A percentile compares a stretch with the other conserved stretches of the same genome.
phyloP scores from a whole-genome alignment of 2,797 vertebrate genomes.

The Liasis olivaceus region DNA sequence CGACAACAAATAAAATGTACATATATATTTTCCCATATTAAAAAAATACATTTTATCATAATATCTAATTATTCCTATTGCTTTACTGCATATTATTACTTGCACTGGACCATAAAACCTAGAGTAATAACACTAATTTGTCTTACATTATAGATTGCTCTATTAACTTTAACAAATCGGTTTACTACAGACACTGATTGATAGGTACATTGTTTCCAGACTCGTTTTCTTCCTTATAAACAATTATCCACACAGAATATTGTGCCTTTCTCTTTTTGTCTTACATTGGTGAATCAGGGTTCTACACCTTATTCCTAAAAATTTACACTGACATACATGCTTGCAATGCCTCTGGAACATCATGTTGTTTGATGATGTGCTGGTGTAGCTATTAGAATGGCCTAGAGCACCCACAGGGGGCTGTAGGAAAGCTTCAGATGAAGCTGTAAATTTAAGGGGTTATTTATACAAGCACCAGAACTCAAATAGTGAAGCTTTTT shows the following conservation, averaged over 20 bases:
- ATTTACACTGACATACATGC: not conserved
- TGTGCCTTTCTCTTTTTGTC: not conserved
- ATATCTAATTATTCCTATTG: conserved; percentile 63
- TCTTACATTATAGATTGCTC: conserved; percentile 68
- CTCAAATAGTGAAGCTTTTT: not conserved
- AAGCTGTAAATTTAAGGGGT: not conserved
- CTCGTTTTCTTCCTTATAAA: conserved; percentile 32
- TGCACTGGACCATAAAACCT: conserved; percentile 61
- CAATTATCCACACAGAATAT: not conserved
- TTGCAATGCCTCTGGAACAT: not conserved
- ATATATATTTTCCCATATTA: conserved; percentile 6
- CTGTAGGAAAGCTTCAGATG: not conserved
- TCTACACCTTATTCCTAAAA: conserved; percentile 17
- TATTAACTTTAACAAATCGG: conserved; percentile 60
- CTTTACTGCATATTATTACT: conserved; percentile 58
- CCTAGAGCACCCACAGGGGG: not conserved
- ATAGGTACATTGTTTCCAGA: conserved; percentile 41
- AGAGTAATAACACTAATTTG: conserved; percentile 60
- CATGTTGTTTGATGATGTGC: not conserved
- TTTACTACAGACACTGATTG: conserved; percentile 53
- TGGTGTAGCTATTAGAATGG: not conserved
- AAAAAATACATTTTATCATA: conserved; percentile 51
- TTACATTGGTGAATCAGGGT: not conserved
- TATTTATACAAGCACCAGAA: not conserved
- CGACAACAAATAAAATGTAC: conserved; percentile 29